Evolutionary conservation across 2,797 vertebrate genomes (phyloP).

Genomic region (Falco peregrinus): DNA sequence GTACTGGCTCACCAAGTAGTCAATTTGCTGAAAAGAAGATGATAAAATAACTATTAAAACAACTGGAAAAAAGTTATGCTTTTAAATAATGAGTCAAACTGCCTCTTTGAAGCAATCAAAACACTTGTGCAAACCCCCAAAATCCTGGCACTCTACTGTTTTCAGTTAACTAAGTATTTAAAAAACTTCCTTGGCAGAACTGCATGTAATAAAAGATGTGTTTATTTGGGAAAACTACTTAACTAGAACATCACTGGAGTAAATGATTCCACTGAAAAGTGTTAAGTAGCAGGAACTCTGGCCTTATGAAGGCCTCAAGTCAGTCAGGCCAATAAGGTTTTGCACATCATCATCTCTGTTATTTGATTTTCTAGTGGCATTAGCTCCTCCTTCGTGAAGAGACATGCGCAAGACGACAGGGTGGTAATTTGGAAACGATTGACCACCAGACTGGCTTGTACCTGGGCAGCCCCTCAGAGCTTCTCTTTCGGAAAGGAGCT

Average conservation of each 20-base stretch:
- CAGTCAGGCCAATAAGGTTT: not conserved
- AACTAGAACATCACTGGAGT: not conserved
- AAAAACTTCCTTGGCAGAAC: not conserved
- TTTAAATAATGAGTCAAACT: not conserved
- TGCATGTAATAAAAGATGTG: not conserved
- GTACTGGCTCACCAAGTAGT: conserved; percentile 88
- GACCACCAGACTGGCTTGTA: not conserved
- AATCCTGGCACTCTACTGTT: not conserved
- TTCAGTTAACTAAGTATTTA: not conserved
- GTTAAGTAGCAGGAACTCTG: not conserved
- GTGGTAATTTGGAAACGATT: not conserved
- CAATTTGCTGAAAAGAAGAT: conserved; percentile 86
- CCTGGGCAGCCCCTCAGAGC: not conserved
- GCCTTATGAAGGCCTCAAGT: not conserved
- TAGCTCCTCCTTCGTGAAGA: not conserved
- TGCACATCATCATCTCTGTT: not conserved
- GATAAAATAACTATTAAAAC: not conserved
- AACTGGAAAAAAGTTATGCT: not conserved
- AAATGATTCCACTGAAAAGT: not conserved
- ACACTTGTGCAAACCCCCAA: not conserved
- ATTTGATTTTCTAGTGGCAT: not conserved
- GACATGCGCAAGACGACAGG: rapidly evolving
- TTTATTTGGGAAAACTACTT: not conserved
- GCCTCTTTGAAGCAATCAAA: not conserved
- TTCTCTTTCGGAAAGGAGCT: not conserved